These are phyloP conservation scores for Protodeltote pygarga DNA, from an alignment of 2,888 invertebrate species.

Conservation along the genomic window DNA sequence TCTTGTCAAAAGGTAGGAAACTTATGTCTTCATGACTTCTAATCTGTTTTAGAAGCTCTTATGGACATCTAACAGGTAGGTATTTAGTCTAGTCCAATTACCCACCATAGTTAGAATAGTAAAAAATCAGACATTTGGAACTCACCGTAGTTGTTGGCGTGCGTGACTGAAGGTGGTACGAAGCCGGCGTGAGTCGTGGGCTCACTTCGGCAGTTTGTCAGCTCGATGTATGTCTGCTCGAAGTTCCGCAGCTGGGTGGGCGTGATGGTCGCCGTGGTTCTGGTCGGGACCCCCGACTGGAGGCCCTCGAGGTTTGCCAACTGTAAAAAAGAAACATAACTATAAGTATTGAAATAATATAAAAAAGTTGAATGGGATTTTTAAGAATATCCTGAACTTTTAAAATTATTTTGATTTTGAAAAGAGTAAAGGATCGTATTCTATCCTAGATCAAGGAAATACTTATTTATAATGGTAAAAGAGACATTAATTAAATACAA, in stretches of 20 bases:
- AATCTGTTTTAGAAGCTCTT: no score
- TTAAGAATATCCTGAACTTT: background rate
- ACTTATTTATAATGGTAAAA: no score
- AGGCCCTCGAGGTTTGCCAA: conserved; percentile 94
- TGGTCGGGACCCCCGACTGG: conserved; percentile 96
- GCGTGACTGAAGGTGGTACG: conserved; percentile 92
- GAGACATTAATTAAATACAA: no score
- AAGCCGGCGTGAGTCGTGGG: conserved; percentile 96
- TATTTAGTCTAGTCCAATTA: no score
- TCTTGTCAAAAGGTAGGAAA: no score
- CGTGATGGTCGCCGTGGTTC: conserved; percentile 97
- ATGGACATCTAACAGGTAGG: no score
- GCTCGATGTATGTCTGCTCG: conserved; percentile 96
- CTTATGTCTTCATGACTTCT: no score
- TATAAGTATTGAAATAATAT: conserved; percentile 16
- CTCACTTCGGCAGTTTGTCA: conserved; percentile 92
- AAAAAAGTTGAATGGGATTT: background rate
- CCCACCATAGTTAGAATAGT: background rate
- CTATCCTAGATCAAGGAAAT: no score
- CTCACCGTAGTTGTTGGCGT: conserved; percentile 84
- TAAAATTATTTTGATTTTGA: no score
- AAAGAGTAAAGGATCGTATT: no score
- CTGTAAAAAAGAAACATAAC: conserved; percentile 84
- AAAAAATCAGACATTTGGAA: conserved; percentile 23
- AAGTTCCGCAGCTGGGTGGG: conserved; percentile 97